These are phyloP conservation scores for Nomada flava DNA, from an alignment of 2,888 invertebrate genomes.

Conservation along the genomic window DNA sequence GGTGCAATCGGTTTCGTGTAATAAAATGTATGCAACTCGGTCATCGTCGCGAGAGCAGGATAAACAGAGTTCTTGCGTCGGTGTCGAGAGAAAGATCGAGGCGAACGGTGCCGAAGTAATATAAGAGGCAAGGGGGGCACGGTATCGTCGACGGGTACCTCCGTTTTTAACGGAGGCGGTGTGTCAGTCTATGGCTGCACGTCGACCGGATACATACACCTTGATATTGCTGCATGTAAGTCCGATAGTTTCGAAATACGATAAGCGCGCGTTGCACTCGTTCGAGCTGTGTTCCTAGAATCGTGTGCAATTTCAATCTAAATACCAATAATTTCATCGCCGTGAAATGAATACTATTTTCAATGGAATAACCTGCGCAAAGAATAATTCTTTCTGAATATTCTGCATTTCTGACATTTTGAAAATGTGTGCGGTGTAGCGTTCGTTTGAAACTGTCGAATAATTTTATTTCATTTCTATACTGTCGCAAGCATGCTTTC, in stretches of 20 bases:
- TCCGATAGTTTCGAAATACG: slow-evolving; percentile 48
- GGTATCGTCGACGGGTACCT: slow-evolving; percentile 57
- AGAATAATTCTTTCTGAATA: background rate
- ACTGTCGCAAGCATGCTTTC: background rate
- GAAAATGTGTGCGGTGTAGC: background rate
- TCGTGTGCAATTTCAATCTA: background rate
- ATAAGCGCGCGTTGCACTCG: slow-evolving; percentile 19
- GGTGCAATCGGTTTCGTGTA: slow-evolving; percentile 41
- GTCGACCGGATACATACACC: slow-evolving; percentile 71
- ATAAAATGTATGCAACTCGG: slow-evolving; percentile 38
- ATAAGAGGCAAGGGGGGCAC: slow-evolving; percentile 48
- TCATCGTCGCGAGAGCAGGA: slow-evolving; percentile 36
- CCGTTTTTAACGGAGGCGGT: slow-evolving; percentile 65
- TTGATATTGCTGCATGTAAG: slow-evolving; percentile 70
- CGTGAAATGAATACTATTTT: too few relatives aligned
- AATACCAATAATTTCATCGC: background rate
- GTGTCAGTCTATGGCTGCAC: slow-evolving; percentile 74
- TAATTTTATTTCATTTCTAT: background rate
- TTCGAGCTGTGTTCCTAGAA: slow-evolving; percentile 31
- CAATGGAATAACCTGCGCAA: too few relatives aligned
- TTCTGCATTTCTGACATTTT: too few relatives aligned
- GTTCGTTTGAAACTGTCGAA: background rate
- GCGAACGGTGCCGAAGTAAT: slow-evolving; percentile 41
- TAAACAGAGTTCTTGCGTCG: slow-evolving; percentile 35
- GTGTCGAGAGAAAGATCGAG: slow-evolving; percentile 38